These are phyloP conservation scores for Diploscapter pachys DNA, from an alignment of 1,140 invertebrate genomes.

Conservation along the genomic window DNA sequence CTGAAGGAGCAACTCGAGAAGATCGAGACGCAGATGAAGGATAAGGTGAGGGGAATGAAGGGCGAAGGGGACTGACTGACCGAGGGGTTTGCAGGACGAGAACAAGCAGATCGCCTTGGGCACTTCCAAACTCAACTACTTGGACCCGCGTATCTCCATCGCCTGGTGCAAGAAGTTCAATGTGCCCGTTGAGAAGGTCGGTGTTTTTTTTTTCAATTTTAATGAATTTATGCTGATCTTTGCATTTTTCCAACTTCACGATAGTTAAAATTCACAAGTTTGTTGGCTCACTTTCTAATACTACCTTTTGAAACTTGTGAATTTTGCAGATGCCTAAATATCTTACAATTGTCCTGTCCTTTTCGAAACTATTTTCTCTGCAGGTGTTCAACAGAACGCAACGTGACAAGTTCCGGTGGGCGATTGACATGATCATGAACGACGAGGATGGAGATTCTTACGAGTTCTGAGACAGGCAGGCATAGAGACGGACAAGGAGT, in stretches of 20 bases:
- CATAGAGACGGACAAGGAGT: slow-evolving; percentile 73
- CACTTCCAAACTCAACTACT: slow-evolving; percentile 97
- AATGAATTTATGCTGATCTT: background rate
- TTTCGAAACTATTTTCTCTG: no score
- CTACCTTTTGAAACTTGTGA: no score
- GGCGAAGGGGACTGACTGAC: background rate
- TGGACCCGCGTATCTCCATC: slow-evolving; percentile 95
- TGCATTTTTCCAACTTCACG: no score
- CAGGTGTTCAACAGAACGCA: slow-evolving; percentile 96
- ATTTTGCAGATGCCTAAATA: no score
- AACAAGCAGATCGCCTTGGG: slow-evolving; percentile 98
- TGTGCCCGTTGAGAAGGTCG: slow-evolving; percentile 85
- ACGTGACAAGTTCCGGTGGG: slow-evolving; percentile 97
- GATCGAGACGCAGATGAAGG: slow-evolving; percentile 90
- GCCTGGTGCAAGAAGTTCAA: slow-evolving; percentile 98
- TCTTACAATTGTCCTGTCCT: no score
- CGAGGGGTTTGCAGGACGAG: slow-evolving; percentile 71
- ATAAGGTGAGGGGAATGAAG: slow-evolving; percentile 65
- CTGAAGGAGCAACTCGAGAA: slow-evolving; percentile 87
- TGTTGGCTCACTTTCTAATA: no score
- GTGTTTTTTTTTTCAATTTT: background rate
- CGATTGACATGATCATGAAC: slow-evolving; percentile 81
- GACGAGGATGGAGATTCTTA: slow-evolving; percentile 69
- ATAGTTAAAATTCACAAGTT: no score
- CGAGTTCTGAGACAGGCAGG: no score